A percentile compares a stretch with the other conserved stretches of the same genome.
Evolutionary conservation across 1,140 invertebrate species (phyloP).

Genomic region (Lucilia cuprina): DNA sequence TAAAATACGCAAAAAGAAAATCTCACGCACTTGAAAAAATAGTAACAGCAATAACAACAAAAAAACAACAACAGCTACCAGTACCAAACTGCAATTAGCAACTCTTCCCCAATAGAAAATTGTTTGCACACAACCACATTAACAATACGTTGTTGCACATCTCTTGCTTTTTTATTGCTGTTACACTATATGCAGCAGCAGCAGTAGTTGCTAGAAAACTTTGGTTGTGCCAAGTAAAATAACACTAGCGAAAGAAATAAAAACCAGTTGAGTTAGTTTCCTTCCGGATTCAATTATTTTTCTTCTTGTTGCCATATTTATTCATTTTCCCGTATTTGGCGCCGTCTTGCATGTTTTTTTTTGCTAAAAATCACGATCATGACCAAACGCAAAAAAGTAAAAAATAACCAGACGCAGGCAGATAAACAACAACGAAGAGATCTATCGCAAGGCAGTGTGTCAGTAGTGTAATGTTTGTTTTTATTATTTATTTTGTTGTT

Average conservation of each 20-base stretch:
- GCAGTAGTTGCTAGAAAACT: background rate
- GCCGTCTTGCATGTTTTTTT: constrained; percentile 19
- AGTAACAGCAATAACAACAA: background rate
- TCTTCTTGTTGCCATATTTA: constrained; percentile 19
- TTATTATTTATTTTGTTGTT: background rate
- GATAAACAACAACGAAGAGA: background rate
- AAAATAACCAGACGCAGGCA: background rate
- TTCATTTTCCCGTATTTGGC: constrained; percentile 26
- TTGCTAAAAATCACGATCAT: constrained; percentile 19
- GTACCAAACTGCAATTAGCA: background rate
- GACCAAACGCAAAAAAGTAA: background rate
- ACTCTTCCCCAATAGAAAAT: background rate
- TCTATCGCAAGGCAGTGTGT: constrained; percentile 28
- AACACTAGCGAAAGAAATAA: background rate
- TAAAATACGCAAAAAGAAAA: background rate
- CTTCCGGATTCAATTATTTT: constrained; percentile 34
- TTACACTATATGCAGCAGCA: background rate
- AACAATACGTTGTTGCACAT: too few species aligned
- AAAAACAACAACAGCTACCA: background rate
- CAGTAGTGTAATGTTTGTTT: constrained; percentile 21
- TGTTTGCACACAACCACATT: background rate
- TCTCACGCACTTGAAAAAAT: background rate
- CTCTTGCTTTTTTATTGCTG: background rate
- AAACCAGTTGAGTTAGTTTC: constrained; percentile 35
- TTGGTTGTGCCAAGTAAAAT: background rate